Evolutionary conservation across 2,888 invertebrate species (phyloP).

Genomic region (Formica aserva): DNA sequence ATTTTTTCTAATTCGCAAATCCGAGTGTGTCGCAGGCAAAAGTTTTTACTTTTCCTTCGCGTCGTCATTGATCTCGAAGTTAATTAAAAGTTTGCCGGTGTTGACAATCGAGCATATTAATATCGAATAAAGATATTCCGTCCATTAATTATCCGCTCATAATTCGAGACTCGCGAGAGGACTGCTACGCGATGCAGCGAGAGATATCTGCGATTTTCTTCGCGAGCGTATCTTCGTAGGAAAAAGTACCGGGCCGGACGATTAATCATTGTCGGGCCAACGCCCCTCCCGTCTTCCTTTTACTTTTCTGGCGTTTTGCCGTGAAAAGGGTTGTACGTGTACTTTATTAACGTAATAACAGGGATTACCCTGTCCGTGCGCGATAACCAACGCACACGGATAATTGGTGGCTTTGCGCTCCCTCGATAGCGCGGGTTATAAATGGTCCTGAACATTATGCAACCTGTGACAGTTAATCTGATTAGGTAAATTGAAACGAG

Average conservation of each 20-base stretch:
- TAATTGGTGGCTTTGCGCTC: slow-evolving; percentile 50
- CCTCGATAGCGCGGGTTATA: slow-evolving; percentile 35
- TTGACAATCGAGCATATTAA: slow-evolving; percentile 73
- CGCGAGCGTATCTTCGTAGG: slow-evolving; percentile 9
- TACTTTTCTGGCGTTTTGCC: slow-evolving; percentile 21
- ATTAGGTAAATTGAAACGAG: slow-evolving; percentile 48
- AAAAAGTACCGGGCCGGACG: not conserved
- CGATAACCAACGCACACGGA: slow-evolving; percentile 42
- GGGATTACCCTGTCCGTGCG: slow-evolving; percentile 45
- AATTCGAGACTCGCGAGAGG: slow-evolving; percentile 43
- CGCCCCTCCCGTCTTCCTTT: slow-evolving; percentile 4
- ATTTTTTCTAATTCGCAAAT: slow-evolving; percentile 17
- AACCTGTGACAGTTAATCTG: slow-evolving; percentile 38
- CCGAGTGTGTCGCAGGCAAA: not conserved
- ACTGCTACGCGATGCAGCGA: slow-evolving; percentile 14
- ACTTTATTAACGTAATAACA: slow-evolving; percentile 57
- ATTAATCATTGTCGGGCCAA: slow-evolving; percentile 51
- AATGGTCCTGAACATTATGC: slow-evolving; percentile 50
- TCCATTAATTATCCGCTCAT: slow-evolving; percentile 67
- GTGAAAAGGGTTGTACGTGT: slow-evolving; percentile 40
- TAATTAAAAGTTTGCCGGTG: slow-evolving; percentile 70
- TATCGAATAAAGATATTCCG: slow-evolving; percentile 52
- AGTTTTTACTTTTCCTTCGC: not conserved
- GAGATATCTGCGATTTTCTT: slow-evolving; percentile 39
- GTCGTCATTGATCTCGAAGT: not conserved